Base-by-base conservation (phyloP, 2,113 vertebrate species). In the Otolemur garnettii region DNA sequence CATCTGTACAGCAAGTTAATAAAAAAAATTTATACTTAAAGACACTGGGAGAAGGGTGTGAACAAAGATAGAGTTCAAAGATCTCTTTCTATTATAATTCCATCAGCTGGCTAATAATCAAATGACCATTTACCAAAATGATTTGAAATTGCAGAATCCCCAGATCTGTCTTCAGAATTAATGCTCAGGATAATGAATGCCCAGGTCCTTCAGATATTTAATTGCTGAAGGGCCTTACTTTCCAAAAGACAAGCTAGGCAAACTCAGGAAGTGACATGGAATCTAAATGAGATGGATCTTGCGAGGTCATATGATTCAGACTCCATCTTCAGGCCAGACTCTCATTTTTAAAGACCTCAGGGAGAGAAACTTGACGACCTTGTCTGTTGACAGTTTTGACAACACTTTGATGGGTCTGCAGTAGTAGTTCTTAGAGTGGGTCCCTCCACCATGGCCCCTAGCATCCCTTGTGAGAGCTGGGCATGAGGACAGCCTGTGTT, bases 101-200 rank as follows among this genome's bases (percentile, higher is more conserved):
- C 30, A 62, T 94, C 89, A 94, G 24, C 42, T 87, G 55, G 60
- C 45, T 66, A 93, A 90, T 94, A 96, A 94, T 94, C 95, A 90
- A 97, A 96, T 95, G 91, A 87, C 91, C 96, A 96, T 95, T 94
- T 93, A 94, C 94, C 79, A 96, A 92, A 95, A 96, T 91, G 69
- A 89, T 87, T 87, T 95, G 83, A 97, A 97, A 96, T 87, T 81
- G 50, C 92, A 95, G 89, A 97, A 96, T 93, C 87, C 90, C 87
- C 84, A 91, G 83, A 72, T 93, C 38, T 82, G 83, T 77, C 87
- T 96, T 97, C 90, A 95, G 95, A 96, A 97, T 94, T 96, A 93
- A 97, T 95, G 71, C 55, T 78, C 60, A 30, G 79, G 71, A 94
- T 96, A 97, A 97, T 93, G 92, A 97, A 95, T 95, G 83, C 87